Base-by-base conservation (phyloP, 2,888 invertebrate genomes). In the Zaprionus bogoriensis region DNA sequence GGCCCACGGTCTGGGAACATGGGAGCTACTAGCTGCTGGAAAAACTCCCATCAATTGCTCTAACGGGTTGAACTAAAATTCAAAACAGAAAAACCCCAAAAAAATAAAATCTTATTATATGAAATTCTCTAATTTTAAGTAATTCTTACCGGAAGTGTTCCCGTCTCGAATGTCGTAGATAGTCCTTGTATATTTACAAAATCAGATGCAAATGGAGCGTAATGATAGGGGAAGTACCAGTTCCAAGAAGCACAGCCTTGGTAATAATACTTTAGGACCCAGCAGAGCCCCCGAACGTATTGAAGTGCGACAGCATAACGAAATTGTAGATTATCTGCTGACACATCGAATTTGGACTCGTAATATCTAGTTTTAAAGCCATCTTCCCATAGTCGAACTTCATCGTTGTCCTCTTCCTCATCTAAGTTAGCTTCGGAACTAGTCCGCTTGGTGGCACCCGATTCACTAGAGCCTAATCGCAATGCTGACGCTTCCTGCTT, bases 21-120 rank as follows among this genome's bases (percentile, higher is more conserved):
- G 99, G 54, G 95, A 93, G 69, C 96, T 94, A 92, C 98, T 98
- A 42, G 98, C 99, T 10, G 99, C 99, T 48, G 99, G 99, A 91
- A 99, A 99, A 66, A 99, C 99, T 30, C 99, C 97, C 99, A 99
- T 99, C 88, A 99, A 92, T 92, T 99, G 99, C 92, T 99, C 99
- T 87, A 99, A 92, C 0, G 99, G 99, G 74, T 96, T 96, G 92
- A 99, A 99, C 95, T 97, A 90, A 17, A 91, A 78, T 23, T 20
- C 22, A 30, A 30, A 27, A 39, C 6, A 12, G 12, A 19, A 30
- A 30, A n/a, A 4, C 1, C 12, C 2, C 14, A 1, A 30, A 39
- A 10, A 17, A 25, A 3, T 30, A 27, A 7, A 3, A 38, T 23
- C n/a, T n/a, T n/a, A n/a, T n/a, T 6, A 32, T 10, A 6, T 32